Evolutionary conservation across 1,140 invertebrate species (phyloP).

Genomic region (Cherax destructor): DNA sequence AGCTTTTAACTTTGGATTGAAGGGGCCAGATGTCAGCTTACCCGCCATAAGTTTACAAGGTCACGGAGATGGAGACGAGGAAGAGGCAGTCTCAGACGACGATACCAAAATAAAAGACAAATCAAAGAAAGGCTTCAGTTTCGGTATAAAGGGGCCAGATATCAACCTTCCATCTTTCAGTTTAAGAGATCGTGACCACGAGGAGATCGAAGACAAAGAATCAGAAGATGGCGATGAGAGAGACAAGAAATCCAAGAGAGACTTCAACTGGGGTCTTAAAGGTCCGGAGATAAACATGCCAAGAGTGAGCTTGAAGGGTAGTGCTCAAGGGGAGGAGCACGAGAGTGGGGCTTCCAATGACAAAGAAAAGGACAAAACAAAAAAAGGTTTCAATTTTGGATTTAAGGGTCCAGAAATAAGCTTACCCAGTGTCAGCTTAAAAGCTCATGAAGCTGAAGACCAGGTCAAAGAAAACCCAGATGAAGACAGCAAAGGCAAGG

Average conservation of each 20-base stretch:
- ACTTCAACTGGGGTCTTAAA: constrained; percentile 33
- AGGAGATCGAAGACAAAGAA: neutral
- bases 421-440: neutral
- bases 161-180: constrained; percentile 35
- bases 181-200: neutral
- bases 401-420: constrained; percentile 44
- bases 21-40: constrained; percentile 18
- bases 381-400: constrained; percentile 14
- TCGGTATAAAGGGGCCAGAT: constrained; percentile 50
- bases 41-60: constrained; percentile 23
- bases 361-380: neutral
- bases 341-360: neutral
- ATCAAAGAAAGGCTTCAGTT: constrained; percentile 39
- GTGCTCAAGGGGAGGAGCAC: neutral
- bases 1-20: constrained; percentile 27
- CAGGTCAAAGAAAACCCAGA: constrained; percentile 8
- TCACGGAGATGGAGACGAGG: constrained; percentile 1
- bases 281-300: constrained; percentile 30
- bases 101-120: neutral
- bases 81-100: neutral
- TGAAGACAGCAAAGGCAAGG: neutral
- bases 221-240: neutral
- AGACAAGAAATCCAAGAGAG: constrained; percentile 25
- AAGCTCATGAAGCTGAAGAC: constrained; percentile 7
- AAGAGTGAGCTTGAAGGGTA: constrained; percentile 2